Percentiles rank a stretch among this genome's conserved stretches.
These are phyloP conservation scores for Sphecodes monilicornis DNA, from an alignment of 2,888 invertebrate species.

Conservation along the genomic window DNA sequence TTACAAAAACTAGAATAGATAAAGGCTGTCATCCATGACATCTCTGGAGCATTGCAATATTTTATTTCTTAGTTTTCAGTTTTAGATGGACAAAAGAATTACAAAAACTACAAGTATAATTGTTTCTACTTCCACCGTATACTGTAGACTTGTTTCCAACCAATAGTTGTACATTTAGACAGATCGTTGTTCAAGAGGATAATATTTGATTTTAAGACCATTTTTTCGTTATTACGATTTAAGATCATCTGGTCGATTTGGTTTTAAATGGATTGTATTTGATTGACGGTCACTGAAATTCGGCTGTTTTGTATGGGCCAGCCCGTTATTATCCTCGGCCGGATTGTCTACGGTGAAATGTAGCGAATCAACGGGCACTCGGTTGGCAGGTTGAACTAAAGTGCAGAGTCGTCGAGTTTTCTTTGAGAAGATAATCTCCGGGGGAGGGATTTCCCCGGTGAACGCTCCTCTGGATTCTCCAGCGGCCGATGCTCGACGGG, in stretches of 20 bases:
- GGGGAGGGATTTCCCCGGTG: slow-evolving; percentile 63
- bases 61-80: neutral
- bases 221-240: too few species aligned
- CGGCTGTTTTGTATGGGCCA: neutral
- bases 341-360: neutral
- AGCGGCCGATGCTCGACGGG: slow-evolving; percentile 70
- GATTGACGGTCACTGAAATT: neutral
- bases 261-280: neutral
- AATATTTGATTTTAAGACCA: neutral
- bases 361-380: neutral
- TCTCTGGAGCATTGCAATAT: too few species aligned
- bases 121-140: neutral
- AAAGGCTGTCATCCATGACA: too few species aligned
- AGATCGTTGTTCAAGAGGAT: neutral
- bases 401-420: slow-evolving; percentile 47
- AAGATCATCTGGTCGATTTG: too few species aligned
- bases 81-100: neutral
- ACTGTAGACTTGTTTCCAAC: too few species aligned
- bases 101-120: neutral
- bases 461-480: slow-evolving; percentile 64
- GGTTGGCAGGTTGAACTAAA: slow-evolving; percentile 30
- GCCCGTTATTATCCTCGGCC: neutral
- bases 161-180: too few species aligned
- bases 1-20: too few species aligned
- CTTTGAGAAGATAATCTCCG: slow-evolving; percentile 60